phyloP scores from a whole-genome alignment of 2,113 vertebrate species.

The Etia nguti region DNA sequence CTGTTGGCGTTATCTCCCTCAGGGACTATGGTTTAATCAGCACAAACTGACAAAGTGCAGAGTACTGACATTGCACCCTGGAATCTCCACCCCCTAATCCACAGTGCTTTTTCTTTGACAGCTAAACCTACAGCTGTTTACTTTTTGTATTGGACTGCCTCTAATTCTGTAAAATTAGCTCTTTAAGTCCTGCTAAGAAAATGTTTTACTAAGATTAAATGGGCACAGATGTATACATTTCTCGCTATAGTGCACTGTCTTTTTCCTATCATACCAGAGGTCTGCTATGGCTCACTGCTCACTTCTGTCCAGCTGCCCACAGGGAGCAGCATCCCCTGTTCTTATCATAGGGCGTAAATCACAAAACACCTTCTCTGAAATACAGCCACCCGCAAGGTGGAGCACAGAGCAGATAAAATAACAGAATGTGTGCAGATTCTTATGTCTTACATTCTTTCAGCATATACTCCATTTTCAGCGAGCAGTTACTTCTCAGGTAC shows the following conservation, averaged over 20 bases:
- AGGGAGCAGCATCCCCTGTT: constrained; percentile 46
- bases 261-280: constrained; percentile 1
- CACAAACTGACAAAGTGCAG: constrained; percentile 50
- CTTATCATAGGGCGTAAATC: constrained; percentile 65
- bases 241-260: neutral
- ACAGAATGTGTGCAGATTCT: neutral
- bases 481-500: neutral
- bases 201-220: neutral
- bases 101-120: neutral
- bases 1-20: constrained; percentile 30
- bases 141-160: neutral
- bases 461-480: neutral
- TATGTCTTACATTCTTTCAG: neutral
- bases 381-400: constrained; percentile 36
- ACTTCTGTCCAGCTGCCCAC: constrained; percentile 64
- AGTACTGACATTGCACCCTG: constrained; percentile 28
- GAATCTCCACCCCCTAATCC: neutral
- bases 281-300: constrained; percentile 62
- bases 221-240: neutral
- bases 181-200: neutral
- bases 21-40: constrained; percentile 41
- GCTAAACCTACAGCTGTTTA: neutral
- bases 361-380: constrained; percentile 56
- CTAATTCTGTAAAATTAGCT: neutral
- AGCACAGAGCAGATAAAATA: constrained; percentile 17